Conservation (phyloP, 2,113 vertebrate genomes). For the Nothoprocta pentlandii region DNA sequence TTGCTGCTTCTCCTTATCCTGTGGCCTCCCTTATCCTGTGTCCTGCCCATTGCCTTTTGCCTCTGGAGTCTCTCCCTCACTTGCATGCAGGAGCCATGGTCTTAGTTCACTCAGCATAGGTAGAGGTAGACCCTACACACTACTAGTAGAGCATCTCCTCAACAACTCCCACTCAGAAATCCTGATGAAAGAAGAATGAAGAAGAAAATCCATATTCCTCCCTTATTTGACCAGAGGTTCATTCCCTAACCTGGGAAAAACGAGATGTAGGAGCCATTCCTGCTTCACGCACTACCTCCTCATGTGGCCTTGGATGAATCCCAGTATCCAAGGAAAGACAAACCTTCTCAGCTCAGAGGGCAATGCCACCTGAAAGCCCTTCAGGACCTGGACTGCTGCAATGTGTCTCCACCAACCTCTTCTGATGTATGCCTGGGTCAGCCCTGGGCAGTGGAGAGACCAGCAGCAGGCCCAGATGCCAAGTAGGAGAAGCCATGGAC, state of each 20-base stretch:
- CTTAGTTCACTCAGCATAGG: not conserved
- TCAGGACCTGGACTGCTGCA: not conserved
- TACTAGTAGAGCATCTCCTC: not conserved
- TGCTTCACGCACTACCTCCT: not conserved
- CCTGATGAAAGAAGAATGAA: too few species aligned
- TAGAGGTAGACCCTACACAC: not conserved
- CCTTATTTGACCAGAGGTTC: too few species aligned
- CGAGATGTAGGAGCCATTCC: not conserved
- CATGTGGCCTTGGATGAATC: not conserved
- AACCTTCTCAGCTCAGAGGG: not conserved
- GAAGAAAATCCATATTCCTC: not conserved
- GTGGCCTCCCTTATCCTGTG: too few species aligned
- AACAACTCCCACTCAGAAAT: not conserved
- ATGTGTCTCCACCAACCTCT: not conserved
- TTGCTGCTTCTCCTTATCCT: not conserved
- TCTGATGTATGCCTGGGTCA: rapidly evolving
- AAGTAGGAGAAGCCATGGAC: not conserved
- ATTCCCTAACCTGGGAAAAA: too few species aligned
- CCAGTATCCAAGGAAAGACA: not conserved
- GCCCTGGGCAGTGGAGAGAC: rapidly evolving
- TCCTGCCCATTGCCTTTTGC: too few species aligned
- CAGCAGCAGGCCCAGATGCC: not conserved
- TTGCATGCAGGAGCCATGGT: too few species aligned
- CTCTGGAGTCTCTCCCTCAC: too few species aligned
- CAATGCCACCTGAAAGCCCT: not conserved